A percentile compares a stretch with the other conserved stretches of the same genome.
These are phyloP conservation scores for Stenichneumon culpator DNA, from an alignment of 2,888 invertebrate species.

Conservation along the genomic window DNA sequence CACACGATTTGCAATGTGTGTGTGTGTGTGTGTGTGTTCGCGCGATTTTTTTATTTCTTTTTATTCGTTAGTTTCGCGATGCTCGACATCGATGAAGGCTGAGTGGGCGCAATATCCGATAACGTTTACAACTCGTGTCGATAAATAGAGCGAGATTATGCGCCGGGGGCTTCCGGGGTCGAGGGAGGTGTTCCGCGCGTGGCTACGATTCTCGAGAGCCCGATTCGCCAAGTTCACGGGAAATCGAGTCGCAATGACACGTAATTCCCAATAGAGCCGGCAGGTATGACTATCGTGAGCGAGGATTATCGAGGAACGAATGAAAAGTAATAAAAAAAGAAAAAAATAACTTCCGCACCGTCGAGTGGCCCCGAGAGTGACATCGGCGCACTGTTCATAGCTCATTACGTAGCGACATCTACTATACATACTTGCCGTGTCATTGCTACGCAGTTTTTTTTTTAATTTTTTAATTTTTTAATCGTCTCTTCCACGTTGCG, in stretches of 20 bases:
- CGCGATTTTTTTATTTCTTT: neutral
- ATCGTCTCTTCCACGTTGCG: neutral
- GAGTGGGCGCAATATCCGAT: constrained; percentile 55
- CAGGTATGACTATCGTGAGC: constrained; percentile 10
- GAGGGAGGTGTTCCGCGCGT: neutral
- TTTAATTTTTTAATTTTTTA: too few relatives aligned
- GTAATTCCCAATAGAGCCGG: constrained; percentile 15
- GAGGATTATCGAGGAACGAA: neutral
- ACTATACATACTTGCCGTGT: neutral
- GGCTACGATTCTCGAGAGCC: neutral
- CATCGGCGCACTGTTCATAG: neutral
- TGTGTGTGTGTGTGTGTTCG: neutral
- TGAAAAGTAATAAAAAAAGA: constrained; percentile 4
- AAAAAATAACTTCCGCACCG: constrained; percentile 28
- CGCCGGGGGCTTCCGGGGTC: neutral
- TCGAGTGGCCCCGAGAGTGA: neutral
- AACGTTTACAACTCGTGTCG: constrained; percentile 39
- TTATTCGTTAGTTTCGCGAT: neutral
- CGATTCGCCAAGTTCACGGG: neutral
- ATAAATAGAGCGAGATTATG: constrained; percentile 34
- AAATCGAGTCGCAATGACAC: neutral
- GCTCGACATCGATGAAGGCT: constrained; percentile 27
- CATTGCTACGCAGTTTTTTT: constrained; percentile 3
- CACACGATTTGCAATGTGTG: constrained; percentile 8
- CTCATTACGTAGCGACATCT: constrained; percentile 17